Percentiles rank a stretch among this genome's conserved stretches.
phyloP scores from a whole-genome alignment of 2,113 vertebrate genomes.

The Chascanopsetta lugubris region DNA sequence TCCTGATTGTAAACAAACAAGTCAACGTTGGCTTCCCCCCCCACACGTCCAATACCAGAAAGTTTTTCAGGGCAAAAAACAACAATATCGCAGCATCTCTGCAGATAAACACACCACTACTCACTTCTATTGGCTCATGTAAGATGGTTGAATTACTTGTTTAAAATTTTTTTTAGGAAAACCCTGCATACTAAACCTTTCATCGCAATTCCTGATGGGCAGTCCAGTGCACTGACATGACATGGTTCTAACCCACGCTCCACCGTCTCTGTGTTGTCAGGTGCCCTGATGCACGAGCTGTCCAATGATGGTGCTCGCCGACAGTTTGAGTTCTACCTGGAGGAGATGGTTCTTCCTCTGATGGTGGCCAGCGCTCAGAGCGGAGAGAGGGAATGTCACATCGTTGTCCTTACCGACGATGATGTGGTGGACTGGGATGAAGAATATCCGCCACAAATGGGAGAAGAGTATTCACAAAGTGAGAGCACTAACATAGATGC shows the following conservation, averaged over 20 bases:
- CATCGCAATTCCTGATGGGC: neutral
- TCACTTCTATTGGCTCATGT: no score
- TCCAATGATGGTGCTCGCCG: slow-evolving; percentile 96
- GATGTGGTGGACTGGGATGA: slow-evolving; percentile 99
- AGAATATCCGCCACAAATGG: slow-evolving; percentile 99
- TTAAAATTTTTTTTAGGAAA: no score
- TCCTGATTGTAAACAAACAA: no score
- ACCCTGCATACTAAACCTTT: no score
- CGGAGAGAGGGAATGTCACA: slow-evolving; percentile 97
- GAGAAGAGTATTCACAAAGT: slow-evolving; percentile 99
- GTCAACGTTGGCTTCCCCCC: no score
- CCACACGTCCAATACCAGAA: no score
- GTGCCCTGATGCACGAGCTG: slow-evolving; percentile 98
- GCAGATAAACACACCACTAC: no score
- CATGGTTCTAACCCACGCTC: neutral
- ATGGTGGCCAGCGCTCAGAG: slow-evolving; percentile 98
- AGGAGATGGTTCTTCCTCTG: slow-evolving; percentile 97
- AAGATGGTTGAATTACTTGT: no score
- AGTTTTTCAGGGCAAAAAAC: no score
- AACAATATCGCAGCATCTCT: no score
- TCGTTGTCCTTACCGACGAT: slow-evolving; percentile 97
- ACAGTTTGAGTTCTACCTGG: slow-evolving; percentile 98
- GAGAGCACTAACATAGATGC: slow-evolving; percentile 51
- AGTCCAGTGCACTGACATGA: neutral
- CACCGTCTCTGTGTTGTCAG: slow-evolving; percentile 67